Percentiles rank a stretch among this genome's conserved stretches.
These are phyloP conservation scores for Thamnophis sirtalis DNA, from an alignment of 2,113 vertebrate species.

Conservation along the genomic window DNA sequence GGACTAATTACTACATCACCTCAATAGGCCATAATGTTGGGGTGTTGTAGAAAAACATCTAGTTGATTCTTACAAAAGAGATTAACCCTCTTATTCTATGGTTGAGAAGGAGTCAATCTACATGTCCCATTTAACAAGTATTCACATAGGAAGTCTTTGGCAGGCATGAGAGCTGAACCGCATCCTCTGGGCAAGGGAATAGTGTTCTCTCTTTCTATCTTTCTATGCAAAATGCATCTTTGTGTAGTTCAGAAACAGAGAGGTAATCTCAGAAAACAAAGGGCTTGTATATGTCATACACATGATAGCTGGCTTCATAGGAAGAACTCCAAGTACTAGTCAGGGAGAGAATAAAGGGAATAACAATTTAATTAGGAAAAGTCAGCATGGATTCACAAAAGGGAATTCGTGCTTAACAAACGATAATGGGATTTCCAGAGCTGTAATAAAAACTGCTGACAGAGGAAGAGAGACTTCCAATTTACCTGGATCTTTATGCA, in stretches of 20 bases:
- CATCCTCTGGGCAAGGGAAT: rapidly evolving
- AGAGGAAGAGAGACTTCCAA: constrained; percentile 30
- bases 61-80: not conserved
- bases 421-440: constrained; percentile 34
- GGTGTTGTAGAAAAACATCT: not conserved
- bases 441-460: constrained; percentile 41
- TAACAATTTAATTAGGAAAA: constrained; percentile 54
- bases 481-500: constrained; percentile 40
- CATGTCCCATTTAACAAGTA: not conserved
- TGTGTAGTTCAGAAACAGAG: constrained; percentile 3
- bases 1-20: not conserved
- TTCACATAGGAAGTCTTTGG: not conserved
- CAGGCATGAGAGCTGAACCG: not conserved
- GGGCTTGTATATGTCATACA: not conserved
- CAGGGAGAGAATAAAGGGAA: constrained; percentile 42
- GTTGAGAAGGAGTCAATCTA: not conserved
- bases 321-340: constrained; percentile 23
- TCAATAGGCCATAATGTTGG: not conserved
- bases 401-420: constrained; percentile 39
- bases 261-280: constrained; percentile 34
- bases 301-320: constrained; percentile 25
- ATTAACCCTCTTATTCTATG: not conserved
- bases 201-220: not conserved
- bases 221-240: not conserved
- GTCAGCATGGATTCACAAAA: constrained; percentile 47